Conservation (phyloP, 2,797 vertebrate species). For the Mergus octosetaceus region DNA sequence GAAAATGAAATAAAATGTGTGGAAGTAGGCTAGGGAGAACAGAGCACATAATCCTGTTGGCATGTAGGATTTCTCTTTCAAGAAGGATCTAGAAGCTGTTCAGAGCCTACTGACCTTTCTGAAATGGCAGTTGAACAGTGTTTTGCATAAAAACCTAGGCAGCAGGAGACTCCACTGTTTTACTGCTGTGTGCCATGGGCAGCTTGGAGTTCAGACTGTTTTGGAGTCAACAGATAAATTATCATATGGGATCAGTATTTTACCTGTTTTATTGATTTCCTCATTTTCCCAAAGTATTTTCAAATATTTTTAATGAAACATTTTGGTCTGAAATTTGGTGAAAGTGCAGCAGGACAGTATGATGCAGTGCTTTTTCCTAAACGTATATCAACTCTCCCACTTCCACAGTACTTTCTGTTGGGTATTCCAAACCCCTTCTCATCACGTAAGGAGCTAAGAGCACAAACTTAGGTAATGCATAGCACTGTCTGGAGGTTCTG, state of each 20-base stretch:
- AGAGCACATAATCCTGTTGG: not conserved
- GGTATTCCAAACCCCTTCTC: not conserved
- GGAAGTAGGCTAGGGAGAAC: not conserved
- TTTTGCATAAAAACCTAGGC: not conserved
- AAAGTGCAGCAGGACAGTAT: not conserved
- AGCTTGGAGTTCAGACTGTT: not conserved
- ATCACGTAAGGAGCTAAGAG: not conserved
- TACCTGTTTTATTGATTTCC: not conserved
- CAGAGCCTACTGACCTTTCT: not conserved
- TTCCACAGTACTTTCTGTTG: not conserved
- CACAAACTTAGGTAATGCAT: not conserved
- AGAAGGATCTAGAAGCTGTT: not conserved
- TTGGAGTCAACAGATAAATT: not conserved
- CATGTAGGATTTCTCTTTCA: not conserved
- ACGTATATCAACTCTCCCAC: not conserved
- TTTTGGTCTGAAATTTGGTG: accelerated
- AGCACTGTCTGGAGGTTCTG: not conserved
- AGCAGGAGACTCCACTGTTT: not conserved
- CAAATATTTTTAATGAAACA: not conserved
- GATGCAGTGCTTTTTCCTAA: not conserved
- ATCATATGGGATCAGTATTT: not conserved
- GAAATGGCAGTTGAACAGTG: not conserved
- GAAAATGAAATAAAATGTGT: not conserved
- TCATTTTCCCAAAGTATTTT: not conserved
- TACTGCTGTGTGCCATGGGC: not conserved